A percentile compares a stretch with the other conserved stretches of the same genome.
These are phyloP conservation scores for Tenualosa ilisha DNA, from an alignment of 2,797 vertebrate species.

Conservation along the genomic window DNA sequence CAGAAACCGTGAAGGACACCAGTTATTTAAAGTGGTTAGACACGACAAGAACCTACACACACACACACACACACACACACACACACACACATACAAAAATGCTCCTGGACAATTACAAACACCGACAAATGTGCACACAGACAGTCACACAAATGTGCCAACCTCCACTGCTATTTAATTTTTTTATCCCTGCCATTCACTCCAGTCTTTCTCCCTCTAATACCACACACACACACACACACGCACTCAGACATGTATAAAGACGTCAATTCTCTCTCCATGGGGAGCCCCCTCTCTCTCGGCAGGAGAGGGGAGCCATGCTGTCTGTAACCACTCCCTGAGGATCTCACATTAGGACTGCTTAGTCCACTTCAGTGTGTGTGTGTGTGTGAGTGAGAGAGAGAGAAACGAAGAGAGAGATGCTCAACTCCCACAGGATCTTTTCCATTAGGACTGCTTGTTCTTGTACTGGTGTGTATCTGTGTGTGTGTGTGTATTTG, in stretches of 20 bases:
- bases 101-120: background rate
- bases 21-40: too few species aligned
- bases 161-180: too few species aligned
- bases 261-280: too few species aligned
- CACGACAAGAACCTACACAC: background rate
- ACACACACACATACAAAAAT: background rate
- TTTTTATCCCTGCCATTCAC: too few species aligned
- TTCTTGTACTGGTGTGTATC: background rate
- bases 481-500: conserved; percentile 21
- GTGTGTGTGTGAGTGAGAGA: background rate
- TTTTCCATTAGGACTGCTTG: too few species aligned
- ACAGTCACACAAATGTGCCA: background rate
- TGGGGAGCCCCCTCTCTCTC: too few species aligned
- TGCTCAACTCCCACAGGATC: too few species aligned
- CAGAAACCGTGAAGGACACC: background rate
- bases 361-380: background rate
- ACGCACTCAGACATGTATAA: background rate
- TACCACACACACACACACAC: background rate
- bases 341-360: too few species aligned
- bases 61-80: background rate
- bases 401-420: background rate
- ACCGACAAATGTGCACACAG: background rate
- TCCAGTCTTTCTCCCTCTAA: background rate
- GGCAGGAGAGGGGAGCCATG: too few species aligned
- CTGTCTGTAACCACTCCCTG: too few species aligned